Conservation (phyloP, 2,113 vertebrate species). For the Microcebus murinus region DNA sequence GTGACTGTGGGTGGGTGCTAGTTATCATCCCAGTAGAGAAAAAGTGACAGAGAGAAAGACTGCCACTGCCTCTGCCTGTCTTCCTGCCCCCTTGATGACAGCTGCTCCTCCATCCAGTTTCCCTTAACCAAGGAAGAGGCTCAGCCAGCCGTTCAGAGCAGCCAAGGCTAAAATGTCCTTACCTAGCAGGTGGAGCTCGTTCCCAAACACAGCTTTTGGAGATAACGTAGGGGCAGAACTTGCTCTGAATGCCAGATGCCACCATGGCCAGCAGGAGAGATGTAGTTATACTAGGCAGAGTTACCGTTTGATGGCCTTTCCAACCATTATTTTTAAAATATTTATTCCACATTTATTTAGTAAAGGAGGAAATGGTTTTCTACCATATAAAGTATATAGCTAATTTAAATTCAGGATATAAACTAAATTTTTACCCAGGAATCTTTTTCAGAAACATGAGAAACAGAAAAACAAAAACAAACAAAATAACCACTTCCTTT, state of each 20-base stretch:
- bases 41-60: background rate
- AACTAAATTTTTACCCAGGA: constrained; percentile 3
- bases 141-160: background rate
- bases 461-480: background rate
- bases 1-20: background rate
- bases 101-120: background rate
- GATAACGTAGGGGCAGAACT: background rate
- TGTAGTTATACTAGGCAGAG: no score
- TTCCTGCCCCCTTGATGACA: background rate
- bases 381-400: background rate
- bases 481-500: background rate
- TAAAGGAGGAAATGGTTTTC: background rate
- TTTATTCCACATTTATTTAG: constrained; percentile 13
- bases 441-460: constrained; percentile 26
- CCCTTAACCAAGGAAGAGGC: background rate
- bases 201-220: background rate
- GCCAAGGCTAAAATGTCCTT: background rate
- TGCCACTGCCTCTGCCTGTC: no score
- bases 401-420: constrained; percentile 62
- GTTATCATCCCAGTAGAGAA: background rate
- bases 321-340: constrained; percentile 1
- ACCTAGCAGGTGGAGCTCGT: background rate
- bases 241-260: background rate
- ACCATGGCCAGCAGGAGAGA: background rate
- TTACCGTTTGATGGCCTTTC: background rate